A percentile compares a stretch with the other conserved stretches of the same genome.
phyloP scores from a whole-genome alignment of 1,140 invertebrate species.

The Sarcophaga peregrina region DNA sequence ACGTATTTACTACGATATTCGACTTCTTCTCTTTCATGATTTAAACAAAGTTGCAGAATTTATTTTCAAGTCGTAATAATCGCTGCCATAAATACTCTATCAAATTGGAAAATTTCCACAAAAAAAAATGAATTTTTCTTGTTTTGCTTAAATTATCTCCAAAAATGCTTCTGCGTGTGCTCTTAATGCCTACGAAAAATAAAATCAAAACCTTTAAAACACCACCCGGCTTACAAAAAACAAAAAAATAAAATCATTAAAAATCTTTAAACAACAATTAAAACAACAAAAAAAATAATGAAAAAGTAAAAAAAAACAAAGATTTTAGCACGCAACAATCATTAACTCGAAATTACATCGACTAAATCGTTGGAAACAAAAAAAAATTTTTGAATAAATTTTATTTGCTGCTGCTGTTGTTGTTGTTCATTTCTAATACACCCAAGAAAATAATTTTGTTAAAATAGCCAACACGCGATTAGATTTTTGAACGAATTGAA shows the following conservation, averaged over 20 bases:
- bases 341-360: not conserved
- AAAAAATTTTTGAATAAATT: not conserved
- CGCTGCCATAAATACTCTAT: no score
- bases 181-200: not conserved
- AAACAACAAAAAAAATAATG: not conserved
- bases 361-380: not conserved
- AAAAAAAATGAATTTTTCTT: no score
- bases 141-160: not conserved
- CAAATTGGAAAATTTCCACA: no score
- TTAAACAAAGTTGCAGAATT: no score
- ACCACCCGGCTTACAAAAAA: not conserved
- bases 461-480: not conserved
- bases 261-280: not conserved
- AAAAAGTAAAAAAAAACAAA: not conserved
- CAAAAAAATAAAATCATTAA: no score
- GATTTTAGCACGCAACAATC: constrained; percentile 9
- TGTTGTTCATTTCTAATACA: not conserved
- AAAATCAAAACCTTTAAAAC: not conserved
- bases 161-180: constrained; percentile 4
- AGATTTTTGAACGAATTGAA: constrained; percentile 1
- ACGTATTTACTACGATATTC: no score
- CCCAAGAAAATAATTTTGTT: not conserved
- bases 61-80: no score
- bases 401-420: not conserved
- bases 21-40: no score